These are phyloP conservation scores for Nomada ferruginata DNA, from an alignment of 2,888 invertebrate species.

Conservation along the genomic window DNA sequence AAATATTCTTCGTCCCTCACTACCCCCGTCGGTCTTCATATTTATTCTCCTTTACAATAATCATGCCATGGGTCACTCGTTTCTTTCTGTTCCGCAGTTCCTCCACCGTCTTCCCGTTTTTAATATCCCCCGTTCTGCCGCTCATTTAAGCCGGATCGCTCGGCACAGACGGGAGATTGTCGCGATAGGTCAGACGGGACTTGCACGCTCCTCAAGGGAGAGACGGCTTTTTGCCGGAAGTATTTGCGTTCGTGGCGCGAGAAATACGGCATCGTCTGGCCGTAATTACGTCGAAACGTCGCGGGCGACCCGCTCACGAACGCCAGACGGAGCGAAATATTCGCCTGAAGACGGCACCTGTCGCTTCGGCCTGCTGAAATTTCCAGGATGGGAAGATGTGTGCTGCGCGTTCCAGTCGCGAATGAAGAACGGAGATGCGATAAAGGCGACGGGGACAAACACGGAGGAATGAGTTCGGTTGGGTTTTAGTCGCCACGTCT, in stretches of 20 bases:
- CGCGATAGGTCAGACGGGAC: not conserved
- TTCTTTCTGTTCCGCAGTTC: conserved; percentile 9
- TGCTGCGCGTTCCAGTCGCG: conserved; percentile 43
- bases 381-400: conserved; percentile 43
- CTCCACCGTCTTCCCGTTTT: conserved; percentile 11
- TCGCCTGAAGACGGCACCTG: conserved; percentile 46
- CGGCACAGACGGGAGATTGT: conserved; percentile 7
- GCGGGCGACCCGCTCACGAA: conserved; percentile 9
- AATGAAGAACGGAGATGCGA: conserved; percentile 35
- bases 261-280: conserved; percentile 41
- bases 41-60: not conserved
- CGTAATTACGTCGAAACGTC: conserved; percentile 59
- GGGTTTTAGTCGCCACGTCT: conserved; percentile 31
- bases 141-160: conserved; percentile 16
- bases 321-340: conserved; percentile 47
- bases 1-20: no score
- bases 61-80: conserved; percentile 3
- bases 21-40: not conserved
- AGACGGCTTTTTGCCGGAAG: conserved; percentile 15
- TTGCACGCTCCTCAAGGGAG: not conserved
- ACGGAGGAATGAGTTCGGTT: conserved; percentile 49
- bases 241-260: conserved; percentile 28
- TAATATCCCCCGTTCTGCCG: not conserved
- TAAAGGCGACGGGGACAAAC: conserved; percentile 56
- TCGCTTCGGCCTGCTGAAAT: conserved; percentile 43